Conservation (phyloP, 2,888 invertebrate genomes). For the Dasypogon diadema region DNA sequence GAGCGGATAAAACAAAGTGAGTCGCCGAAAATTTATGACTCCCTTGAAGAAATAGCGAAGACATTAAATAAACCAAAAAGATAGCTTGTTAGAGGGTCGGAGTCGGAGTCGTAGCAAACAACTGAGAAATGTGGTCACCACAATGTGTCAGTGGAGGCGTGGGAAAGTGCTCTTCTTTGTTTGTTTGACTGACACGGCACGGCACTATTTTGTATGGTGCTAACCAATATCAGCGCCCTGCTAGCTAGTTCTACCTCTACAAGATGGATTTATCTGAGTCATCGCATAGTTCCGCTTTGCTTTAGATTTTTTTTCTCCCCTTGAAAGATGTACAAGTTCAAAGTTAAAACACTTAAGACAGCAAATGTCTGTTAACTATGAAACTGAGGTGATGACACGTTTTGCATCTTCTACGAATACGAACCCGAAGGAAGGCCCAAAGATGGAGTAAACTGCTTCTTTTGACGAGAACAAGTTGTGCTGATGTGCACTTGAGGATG, state of each 20-base stretch:
- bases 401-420: constrained; percentile 26
- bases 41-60: constrained; percentile 44
- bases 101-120: constrained; percentile 24
- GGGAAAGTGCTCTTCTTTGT: constrained; percentile 8
- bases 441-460: constrained; percentile 19
- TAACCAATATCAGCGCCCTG: not conserved
- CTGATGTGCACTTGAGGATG: not conserved
- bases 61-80: constrained; percentile 17
- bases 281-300: not conserved
- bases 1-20: not conserved
- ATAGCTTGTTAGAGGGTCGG: constrained; percentile 3
- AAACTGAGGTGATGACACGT: constrained; percentile 41
- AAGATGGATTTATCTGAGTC: not conserved
- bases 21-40: constrained; percentile 40
- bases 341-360: constrained; percentile 28
- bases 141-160: constrained; percentile 41
- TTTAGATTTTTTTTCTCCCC: constrained; percentile 31
- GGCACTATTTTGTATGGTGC: too few species aligned
- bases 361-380: not conserved
- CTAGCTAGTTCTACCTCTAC: too few species aligned
- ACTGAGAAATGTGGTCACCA: constrained; percentile 36
- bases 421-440: not conserved
- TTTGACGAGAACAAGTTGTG: not conserved
- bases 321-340: constrained; percentile 21
- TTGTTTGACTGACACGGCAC: not conserved